These are phyloP conservation scores for Cebidichthys violaceus DNA, from an alignment of 2,113 vertebrate species.

Conservation along the genomic window DNA sequence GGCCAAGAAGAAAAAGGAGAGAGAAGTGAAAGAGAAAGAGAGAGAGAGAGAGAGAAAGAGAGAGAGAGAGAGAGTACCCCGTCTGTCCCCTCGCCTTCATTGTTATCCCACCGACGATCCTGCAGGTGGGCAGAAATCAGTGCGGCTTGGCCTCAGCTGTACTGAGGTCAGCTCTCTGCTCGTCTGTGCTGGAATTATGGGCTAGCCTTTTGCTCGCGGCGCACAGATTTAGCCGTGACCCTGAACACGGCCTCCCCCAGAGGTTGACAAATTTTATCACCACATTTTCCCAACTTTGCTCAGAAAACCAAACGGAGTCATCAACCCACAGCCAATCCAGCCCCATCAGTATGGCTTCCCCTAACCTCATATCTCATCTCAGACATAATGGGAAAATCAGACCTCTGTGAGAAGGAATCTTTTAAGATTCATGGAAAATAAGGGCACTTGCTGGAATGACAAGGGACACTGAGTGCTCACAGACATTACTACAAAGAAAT, in stretches of 20 bases:
- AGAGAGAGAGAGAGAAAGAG: conserved; percentile 28
- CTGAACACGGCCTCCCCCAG: conserved; percentile 86
- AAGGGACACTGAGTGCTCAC: conserved; percentile 47
- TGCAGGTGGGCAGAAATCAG: conserved; percentile 84
- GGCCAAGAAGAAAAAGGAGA: conserved; percentile 48
- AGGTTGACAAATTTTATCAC: conserved; percentile 90
- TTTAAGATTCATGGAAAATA: conserved; percentile 77
- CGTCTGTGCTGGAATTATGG: conserved; percentile 89
- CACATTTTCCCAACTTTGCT: conserved; percentile 88
- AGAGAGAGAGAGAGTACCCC: conserved; percentile 22
- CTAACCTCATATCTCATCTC: conserved; percentile 77
- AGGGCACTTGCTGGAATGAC: conserved; percentile 55
- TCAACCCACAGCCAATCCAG: conserved; percentile 53
- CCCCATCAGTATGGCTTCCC: conserved; percentile 52
- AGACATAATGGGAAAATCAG: conserved; percentile 81
- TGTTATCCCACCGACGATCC: conserved; percentile 83
- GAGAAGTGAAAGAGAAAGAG: conserved; percentile 27
- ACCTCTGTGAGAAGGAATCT: conserved; percentile 73
- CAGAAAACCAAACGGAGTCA: conserved; percentile 61
- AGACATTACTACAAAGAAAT: conserved; percentile 30
- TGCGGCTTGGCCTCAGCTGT: conserved; percentile 74
- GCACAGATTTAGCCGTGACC: conserved; percentile 91
- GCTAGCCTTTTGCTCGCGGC: conserved; percentile 87
- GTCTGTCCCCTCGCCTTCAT: conserved; percentile 69
- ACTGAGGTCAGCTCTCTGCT: conserved; percentile 88